phyloP scores from a whole-genome alignment of 2,888 invertebrate genomes.

The Dolichopus griseipennis region DNA sequence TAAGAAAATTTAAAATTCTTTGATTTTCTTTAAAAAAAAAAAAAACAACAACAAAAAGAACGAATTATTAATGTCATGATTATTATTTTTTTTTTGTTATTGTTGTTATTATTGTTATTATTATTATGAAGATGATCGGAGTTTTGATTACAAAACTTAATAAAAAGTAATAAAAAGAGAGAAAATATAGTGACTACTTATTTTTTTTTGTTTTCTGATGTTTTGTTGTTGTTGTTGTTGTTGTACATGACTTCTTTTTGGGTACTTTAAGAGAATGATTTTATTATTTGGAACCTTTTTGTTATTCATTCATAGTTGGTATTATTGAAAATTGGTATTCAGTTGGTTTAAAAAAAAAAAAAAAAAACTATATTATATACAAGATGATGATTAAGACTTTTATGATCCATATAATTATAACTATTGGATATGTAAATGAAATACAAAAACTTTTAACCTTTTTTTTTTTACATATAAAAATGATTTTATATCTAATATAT shows the following conservation, averaged over 20 bases:
- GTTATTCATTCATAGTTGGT: background rate
- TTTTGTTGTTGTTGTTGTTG: background rate
- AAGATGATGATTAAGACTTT: background rate
- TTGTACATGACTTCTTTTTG: background rate
- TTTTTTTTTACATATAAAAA: too few species aligned
- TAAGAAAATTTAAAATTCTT: background rate
- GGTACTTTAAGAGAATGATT: background rate
- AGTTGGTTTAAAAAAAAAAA: too few species aligned
- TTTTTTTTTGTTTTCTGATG: too few species aligned
- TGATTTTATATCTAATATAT: too few species aligned
- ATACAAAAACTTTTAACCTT: too few species aligned
- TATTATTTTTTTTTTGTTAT: background rate
- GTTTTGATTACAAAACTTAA: background rate
- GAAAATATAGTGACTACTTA: background rate
- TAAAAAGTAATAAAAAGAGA: background rate
- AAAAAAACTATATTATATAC: too few species aligned
- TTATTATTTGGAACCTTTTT: background rate
- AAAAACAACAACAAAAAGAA: background rate
- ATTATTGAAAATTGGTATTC: background rate
- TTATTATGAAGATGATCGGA: conserved; percentile 1
- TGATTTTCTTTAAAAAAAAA: background rate
- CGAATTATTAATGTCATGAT: background rate
- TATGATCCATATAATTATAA: background rate
- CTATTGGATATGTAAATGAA: background rate
- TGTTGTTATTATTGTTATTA: background rate